phyloP scores from a whole-genome alignment of 2,113 vertebrate species.

The Proteles cristata region DNA sequence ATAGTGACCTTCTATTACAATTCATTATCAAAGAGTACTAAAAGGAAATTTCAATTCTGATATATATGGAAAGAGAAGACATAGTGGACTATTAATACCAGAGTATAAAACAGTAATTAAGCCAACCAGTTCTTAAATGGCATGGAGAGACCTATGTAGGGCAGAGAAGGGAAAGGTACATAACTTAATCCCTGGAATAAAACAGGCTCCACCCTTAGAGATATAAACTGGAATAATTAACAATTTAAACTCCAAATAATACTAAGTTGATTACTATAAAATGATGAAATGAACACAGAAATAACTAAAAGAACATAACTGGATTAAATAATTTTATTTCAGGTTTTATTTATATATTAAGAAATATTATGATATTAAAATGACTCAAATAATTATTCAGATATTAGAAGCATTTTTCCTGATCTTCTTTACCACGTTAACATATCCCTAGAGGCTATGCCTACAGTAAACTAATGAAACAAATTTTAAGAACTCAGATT shows the following conservation, averaged over 20 bases:
- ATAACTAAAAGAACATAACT: conserved; percentile 20
- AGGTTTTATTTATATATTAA: background rate
- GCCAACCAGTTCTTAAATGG: background rate
- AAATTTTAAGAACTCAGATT: background rate
- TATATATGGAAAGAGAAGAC: background rate
- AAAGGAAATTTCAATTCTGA: conserved; percentile 22
- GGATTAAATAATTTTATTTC: background rate
- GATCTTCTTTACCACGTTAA: background rate
- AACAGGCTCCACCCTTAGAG: background rate
- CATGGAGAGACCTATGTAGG: background rate
- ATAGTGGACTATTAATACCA: background rate
- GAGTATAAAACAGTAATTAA: conserved; percentile 36
- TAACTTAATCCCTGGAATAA: background rate
- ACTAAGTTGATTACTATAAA: background rate
- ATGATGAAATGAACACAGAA: conserved; percentile 9
- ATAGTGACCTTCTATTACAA: conserved; percentile 30
- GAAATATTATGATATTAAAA: conserved; percentile 46
- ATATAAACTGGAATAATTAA: background rate
- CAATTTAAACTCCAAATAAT: conserved; percentile 32
- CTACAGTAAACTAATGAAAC: conserved; percentile 3
- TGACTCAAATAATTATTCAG: background rate
- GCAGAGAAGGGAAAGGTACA: background rate
- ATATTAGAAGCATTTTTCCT: conserved; percentile 16
- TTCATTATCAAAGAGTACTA: background rate
- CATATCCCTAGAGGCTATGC: background rate